A percentile compares a stretch with the other conserved stretches of the same genome.
Conservation (phyloP, 2,888 invertebrate species). For the Andrena hattorfiana region DNA sequence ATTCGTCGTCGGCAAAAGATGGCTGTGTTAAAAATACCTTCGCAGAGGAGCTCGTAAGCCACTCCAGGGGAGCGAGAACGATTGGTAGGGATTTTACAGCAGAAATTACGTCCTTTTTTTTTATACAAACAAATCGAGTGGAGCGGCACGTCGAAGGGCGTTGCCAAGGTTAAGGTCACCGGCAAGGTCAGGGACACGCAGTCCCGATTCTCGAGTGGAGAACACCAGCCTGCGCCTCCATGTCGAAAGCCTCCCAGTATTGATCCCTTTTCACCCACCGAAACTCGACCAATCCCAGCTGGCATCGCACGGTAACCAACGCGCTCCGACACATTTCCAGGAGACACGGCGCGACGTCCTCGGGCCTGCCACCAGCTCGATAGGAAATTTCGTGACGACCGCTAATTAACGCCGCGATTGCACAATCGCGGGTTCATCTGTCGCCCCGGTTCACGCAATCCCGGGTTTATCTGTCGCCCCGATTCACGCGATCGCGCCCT, state of each 20-base stretch:
- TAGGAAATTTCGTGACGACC: conserved; percentile 47
- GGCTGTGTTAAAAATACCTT: too few species aligned
- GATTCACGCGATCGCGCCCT: not conserved
- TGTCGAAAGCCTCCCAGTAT: conserved; percentile 79
- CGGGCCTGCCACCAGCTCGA: conserved; percentile 16
- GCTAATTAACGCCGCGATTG: conserved; percentile 41
- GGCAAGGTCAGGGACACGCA: conserved; percentile 65
- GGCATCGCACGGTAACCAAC: conserved; percentile 68
- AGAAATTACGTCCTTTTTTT: not conserved
- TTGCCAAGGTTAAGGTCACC: conserved; percentile 68
- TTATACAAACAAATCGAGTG: conserved; percentile 5
- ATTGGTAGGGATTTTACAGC: not conserved
- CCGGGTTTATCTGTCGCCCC: not conserved
- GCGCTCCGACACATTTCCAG: conserved; percentile 57
- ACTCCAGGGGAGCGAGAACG: too few species aligned
- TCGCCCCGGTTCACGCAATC: conserved; percentile 1
- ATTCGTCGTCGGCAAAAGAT: too few species aligned
- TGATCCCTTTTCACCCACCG: conserved; percentile 77
- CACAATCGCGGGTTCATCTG: conserved; percentile 7
- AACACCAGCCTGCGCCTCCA: conserved; percentile 73
- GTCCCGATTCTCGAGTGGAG: conserved; percentile 71
- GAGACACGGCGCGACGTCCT: conserved; percentile 29
- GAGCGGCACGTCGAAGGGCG: conserved; percentile 56
- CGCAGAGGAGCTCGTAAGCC: too few species aligned
- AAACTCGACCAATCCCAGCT: conserved; percentile 78